Conservation (phyloP, 2,113 vertebrate species). For the Pseudorhombus dupliciocellatus region DNA sequence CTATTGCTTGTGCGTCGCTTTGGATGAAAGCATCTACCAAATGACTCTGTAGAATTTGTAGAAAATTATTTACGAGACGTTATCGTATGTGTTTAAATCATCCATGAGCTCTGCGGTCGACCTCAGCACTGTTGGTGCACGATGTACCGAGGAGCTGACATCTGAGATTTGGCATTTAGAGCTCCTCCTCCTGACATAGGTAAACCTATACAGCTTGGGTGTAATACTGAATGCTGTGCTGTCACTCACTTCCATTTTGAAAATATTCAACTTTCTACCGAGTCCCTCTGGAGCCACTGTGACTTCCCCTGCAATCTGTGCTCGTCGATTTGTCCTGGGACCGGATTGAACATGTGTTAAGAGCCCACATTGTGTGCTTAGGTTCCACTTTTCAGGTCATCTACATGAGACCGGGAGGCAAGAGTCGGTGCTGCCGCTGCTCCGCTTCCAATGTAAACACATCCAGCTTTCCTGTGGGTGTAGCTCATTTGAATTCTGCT, state of each 20-base stretch:
- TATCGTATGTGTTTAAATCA: background rate
- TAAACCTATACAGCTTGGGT: conserved; percentile 22
- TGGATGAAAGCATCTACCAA: too few relatives aligned
- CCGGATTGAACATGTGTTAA: conserved; percentile 1
- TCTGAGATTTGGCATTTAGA: conserved; percentile 28
- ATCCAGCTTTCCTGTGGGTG: conserved; percentile 23
- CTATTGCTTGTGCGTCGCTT: too few relatives aligned
- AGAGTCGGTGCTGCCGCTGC: conserved; percentile 8
- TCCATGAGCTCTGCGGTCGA: background rate
- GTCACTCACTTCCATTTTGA: too few relatives aligned
- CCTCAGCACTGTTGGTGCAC: conserved; percentile 9
- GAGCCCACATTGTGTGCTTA: conserved; percentile 8
- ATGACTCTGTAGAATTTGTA: too few relatives aligned
- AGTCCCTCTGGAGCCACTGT: background rate
- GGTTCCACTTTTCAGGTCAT: conserved; percentile 39
- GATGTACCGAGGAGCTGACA: conserved; percentile 18
- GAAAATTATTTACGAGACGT: conserved; percentile 4
- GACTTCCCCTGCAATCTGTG: conserved; percentile 6
- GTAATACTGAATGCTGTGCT: conserved; percentile 43
- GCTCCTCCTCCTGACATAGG: conserved; percentile 28
- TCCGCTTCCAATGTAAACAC: conserved; percentile 60
- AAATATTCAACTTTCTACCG: conserved; percentile 4
- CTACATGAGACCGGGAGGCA: conserved; percentile 15
- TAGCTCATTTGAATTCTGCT: conserved; percentile 62
- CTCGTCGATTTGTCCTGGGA: conserved; percentile 25